Percentiles rank a stretch among this genome's conserved stretches.
Evolutionary conservation across 2,113 vertebrate species (phyloP).

Genomic region (Aphelocoma coerulescens): DNA sequence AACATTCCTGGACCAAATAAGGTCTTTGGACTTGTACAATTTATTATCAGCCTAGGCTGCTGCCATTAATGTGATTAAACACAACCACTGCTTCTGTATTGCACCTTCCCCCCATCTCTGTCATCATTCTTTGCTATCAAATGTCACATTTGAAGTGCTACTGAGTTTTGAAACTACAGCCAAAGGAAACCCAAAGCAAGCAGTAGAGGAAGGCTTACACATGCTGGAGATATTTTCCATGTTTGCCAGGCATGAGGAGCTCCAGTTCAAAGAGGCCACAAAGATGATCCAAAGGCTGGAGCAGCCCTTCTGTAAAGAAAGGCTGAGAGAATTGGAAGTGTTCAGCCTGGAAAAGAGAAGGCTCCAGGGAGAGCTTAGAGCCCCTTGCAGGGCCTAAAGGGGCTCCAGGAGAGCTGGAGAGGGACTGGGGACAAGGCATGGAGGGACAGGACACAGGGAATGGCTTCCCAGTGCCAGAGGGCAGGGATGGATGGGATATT

Average conservation of each 20-base stretch:
- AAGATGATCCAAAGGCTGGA: background rate
- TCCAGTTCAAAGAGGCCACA: background rate
- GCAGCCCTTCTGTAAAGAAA: background rate
- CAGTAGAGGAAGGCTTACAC: background rate
- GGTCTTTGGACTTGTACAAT: background rate
- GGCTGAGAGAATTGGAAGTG: background rate
- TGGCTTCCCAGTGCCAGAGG: background rate
- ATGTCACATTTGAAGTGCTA: background rate
- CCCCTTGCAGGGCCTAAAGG: fast-evolving
- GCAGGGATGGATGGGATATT: background rate
- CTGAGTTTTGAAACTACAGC: background rate
- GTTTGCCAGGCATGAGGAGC: background rate
- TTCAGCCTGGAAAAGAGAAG: background rate
- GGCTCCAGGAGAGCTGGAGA: background rate
- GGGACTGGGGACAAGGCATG: background rate
- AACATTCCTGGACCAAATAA: background rate
- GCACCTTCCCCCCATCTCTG: background rate
- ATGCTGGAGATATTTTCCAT: background rate
- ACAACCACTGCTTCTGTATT: background rate
- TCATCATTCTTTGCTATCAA: background rate
- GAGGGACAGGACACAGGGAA: background rate
- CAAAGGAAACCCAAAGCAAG: background rate
- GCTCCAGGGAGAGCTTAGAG: background rate
- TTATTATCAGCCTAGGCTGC: background rate
- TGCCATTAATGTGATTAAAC: background rate